Evolutionary conservation across 2,113 vertebrate species (phyloP).

Genomic region (Seriola dumerili): DNA sequence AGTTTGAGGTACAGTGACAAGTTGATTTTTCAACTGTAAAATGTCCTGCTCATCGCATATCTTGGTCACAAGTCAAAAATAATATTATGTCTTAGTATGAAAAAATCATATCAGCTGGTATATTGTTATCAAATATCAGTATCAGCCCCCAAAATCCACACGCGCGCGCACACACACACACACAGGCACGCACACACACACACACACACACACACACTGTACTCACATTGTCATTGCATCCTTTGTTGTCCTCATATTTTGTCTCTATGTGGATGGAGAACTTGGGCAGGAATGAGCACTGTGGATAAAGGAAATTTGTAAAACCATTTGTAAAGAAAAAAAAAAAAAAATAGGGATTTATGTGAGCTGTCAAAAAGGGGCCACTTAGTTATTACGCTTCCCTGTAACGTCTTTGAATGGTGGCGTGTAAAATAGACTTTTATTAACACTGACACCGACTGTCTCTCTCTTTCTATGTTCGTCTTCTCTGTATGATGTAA

Average conservation of each 20-base stretch:
- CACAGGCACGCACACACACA: no score
- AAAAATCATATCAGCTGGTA: neutral
- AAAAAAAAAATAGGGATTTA: neutral
- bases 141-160: neutral
- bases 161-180: no score
- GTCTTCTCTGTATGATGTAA: no score
- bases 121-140: neutral
- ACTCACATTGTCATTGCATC: constrained; percentile 81
- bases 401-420: neutral
- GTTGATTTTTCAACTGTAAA: neutral
- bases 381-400: neutral
- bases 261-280: constrained; percentile 85
- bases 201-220: neutral
- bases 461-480: neutral
- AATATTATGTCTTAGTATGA: neutral
- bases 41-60: neutral
- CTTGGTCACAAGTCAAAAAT: neutral
- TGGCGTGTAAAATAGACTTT: neutral
- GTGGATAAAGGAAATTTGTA: neutral
- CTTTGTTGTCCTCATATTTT: constrained; percentile 84
- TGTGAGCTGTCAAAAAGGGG: neutral
- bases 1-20: neutral
- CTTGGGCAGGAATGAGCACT: constrained; percentile 83
- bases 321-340: neutral
- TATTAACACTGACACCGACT: neutral